These are phyloP conservation scores for Pseudomyrmex dendroicus DNA, from an alignment of 1,140 invertebrate genomes.

Conservation along the genomic window DNA sequence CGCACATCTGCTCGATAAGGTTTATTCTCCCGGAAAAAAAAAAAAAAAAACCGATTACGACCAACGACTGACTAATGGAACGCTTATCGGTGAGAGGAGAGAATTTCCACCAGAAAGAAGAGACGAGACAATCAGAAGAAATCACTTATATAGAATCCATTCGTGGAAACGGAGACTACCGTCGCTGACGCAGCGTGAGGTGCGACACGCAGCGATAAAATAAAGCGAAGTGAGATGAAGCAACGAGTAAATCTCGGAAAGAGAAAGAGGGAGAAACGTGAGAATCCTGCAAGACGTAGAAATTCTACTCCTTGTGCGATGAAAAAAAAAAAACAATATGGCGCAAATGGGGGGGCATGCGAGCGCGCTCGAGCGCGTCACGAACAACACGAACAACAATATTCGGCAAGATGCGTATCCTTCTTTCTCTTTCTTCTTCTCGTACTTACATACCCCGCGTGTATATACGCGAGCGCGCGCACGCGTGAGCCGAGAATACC, in stretches of 20 bases:
- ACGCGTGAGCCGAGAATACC: slow-evolving; percentile 58
- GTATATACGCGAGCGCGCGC: slow-evolving; percentile 22
- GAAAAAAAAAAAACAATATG: slow-evolving; percentile 20
- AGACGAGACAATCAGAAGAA: not conserved
- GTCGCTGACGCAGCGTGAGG: not conserved
- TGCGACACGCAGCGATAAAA: too few species aligned
- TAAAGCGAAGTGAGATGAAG: not conserved
- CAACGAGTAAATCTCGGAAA: not conserved
- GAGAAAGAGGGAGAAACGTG: slow-evolving; percentile 2
- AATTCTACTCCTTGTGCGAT: too few species aligned
- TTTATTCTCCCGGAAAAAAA: slow-evolving; percentile 6
- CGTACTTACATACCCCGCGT: not conserved
- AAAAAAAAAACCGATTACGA: slow-evolving; percentile 22
- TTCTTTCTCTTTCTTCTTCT: not conserved
- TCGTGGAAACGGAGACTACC: slow-evolving; percentile 13
- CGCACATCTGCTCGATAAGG: slow-evolving; percentile 16
- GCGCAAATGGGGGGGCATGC: slow-evolving; percentile 18
- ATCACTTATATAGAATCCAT: slow-evolving; percentile 8
- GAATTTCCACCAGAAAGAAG: not conserved
- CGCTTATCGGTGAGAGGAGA: slow-evolving; percentile 12
- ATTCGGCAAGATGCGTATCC: slow-evolving; percentile 41
- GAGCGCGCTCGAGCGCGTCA: not conserved
- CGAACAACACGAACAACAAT: slow-evolving; percentile 35
- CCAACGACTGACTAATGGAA: slow-evolving; percentile 32
- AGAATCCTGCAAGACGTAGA: not conserved